Conservation (phyloP, 2,113 vertebrate species). For the Meleagris gallopavo region DNA sequence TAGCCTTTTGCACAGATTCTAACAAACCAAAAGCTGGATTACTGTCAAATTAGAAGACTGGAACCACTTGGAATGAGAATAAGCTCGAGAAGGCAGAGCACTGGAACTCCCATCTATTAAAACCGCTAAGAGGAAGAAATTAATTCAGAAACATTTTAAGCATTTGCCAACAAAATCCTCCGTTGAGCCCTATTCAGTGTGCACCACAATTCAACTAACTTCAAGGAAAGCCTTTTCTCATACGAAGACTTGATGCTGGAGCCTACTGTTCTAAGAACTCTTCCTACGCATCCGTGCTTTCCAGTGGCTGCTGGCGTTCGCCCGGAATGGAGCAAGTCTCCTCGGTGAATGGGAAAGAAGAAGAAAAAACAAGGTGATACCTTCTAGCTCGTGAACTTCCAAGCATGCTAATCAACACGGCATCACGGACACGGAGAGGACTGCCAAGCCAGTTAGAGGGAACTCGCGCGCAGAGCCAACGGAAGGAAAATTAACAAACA, state of each 20-base stretch:
- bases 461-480: neutral
- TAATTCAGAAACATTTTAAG: neutral
- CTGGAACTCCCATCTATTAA: neutral
- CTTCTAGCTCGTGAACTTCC: neutral
- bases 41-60: conserved; percentile 1
- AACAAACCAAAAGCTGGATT: conserved; percentile 20
- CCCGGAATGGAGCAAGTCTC: conserved; percentile 30
- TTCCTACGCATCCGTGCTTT: fast-evolving
- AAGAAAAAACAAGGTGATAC: neutral
- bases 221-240: neutral
- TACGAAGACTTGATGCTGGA: neutral
- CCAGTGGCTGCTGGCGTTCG: neutral
- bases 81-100: neutral
- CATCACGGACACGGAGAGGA: conserved; percentile 5
- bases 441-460: neutral
- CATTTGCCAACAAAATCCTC: neutral
- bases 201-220: neutral
- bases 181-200: neutral
- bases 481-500: conserved; percentile 32
- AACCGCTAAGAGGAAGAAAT: neutral
- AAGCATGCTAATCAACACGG: neutral
- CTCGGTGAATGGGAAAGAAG: neutral
- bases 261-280: neutral
- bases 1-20: conserved; percentile 48
- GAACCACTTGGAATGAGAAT: conserved; percentile 11